Evolutionary conservation across 1,140 invertebrate genomes (phyloP), one percentile per base, ranked within the genome.

Genomic region (Sesamia nonagrioides): DNA sequence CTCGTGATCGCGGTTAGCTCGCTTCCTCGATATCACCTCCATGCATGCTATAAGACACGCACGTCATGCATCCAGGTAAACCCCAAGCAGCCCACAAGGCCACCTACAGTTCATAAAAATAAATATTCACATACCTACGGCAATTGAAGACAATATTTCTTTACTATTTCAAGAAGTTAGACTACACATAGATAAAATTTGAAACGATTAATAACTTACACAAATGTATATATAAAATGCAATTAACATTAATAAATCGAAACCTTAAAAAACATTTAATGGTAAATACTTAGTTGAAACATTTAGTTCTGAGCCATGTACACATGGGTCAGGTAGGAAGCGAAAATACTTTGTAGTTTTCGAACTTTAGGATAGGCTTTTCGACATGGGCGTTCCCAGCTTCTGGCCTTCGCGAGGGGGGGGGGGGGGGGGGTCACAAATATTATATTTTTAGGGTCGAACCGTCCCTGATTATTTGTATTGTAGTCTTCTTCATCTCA

Each of bases 181-280:
- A 54, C 48, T 71, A 54, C 48, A 73, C 35, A 73, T 45, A 58
- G 54, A 73, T 42, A 73, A 54, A 58, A 73, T 73, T 58, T 73
- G 18, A 73, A 58, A 73, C 35, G 37, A 58, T 73, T 60, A 42
- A 73, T 56, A 73, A 73, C 71, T 54, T 63, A 61, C 72, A 61
- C 52, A 72, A 72, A 72, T 56, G 48, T 72, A 72, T 56, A 72
- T 56, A 72, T 72, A 72, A 72, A 74, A 74, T 74, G 72, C 72
- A 74, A 61, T 13, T 74, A 75, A 75, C 72, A 75, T 75, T 75
- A 75, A 48, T 61, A 75, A 60, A 61, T 61, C 40, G 18, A 61
- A 75, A 11, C 35, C 13, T 48, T 61, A 75, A 56, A 75, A 61
- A 75, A 75, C 21, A 35, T 48, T 73, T 37, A 37, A 0, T 48